These are phyloP conservation scores for Eupsilia transversa DNA, from an alignment of 2,888 invertebrate genomes.

Conservation along the genomic window DNA sequence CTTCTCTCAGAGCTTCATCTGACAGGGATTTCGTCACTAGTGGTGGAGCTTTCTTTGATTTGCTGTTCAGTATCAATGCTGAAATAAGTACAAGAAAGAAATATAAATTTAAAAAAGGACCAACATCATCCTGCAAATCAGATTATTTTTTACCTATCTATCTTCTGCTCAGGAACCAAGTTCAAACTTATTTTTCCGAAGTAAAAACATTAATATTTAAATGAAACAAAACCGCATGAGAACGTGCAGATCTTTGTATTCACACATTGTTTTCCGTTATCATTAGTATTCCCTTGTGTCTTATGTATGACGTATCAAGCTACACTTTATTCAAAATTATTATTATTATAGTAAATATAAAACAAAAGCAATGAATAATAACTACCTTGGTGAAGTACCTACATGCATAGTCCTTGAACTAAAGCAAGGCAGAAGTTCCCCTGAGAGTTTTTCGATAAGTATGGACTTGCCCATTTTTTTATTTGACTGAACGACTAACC, in stretches of 20 bases:
- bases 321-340: neutral
- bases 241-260: slow-evolving; percentile 18
- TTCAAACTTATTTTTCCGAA: neutral
- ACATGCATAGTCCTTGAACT: no score
- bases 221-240: neutral
- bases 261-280: neutral
- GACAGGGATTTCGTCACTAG: slow-evolving; percentile 82
- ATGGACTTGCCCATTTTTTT: neutral
- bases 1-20: slow-evolving; percentile 82
- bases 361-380: neutral
- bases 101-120: neutral
- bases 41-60: slow-evolving; percentile 72
- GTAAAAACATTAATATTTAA: neutral
- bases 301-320: neutral
- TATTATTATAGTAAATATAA: neutral
- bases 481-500: neutral
- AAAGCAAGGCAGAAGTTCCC: neutral
- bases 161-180: neutral
- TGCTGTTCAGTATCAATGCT: slow-evolving; percentile 78
- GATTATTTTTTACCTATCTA: neutral
- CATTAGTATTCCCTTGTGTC: neutral
- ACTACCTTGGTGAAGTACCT: neutral
- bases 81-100: slow-evolving; percentile 54
- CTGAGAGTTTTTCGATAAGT: neutral
- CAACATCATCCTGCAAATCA: neutral